Evolutionary conservation across 2,888 invertebrate species (phyloP), one percentile per base, ranked within the genome.

Genomic region (Lithosia quadra): DNA sequence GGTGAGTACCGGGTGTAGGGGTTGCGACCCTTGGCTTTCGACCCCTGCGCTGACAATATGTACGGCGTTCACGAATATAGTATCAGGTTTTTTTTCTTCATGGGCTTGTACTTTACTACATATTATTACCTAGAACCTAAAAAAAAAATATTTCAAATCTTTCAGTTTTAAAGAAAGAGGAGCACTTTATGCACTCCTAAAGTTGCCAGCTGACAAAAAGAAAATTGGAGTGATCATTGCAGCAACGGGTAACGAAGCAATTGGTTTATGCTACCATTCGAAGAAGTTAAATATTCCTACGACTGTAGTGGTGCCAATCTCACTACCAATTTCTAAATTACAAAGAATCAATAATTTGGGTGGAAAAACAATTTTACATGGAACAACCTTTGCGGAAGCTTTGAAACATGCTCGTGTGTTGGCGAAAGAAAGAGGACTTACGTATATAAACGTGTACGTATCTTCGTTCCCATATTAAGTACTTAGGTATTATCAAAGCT

Each of bases 151-250:
- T 39, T 22, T 24, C 4, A 43, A 22, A 9, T 28, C 28, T 83
- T 84, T 43, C 84, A 97, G 97, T 87, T 97, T 97, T 86, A 97
- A 97, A 89, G 97, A 97, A 86, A 91, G 97, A 80, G 97, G 97
- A 24, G 96, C 96, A 0, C 85, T 96, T 55, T 96, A 96, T 84
- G 95, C 95, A 1, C 89, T 97, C 36, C 88, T 96, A 79, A 94
- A 95, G 87, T 86, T 97, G 62, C 85, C 95, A 3, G 76, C 90
- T 73, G 96, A 96, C 65, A 95, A 96, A 85, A 96, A 95, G 84
- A 92, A 93, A 77, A 88, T 90, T 9, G 97, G 97, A 7, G 96
- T 97, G 0, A 96, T 97, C 39, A 95, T 97, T 15, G 97, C 97
- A 0, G 97, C 97, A 9, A 94, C 96, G 15, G 97, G 97, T 0